Evolutionary conservation across 2,113 vertebrate species (phyloP), one percentile per base, ranked within the genome.

Genomic region (Hyaena hyaena): DNA sequence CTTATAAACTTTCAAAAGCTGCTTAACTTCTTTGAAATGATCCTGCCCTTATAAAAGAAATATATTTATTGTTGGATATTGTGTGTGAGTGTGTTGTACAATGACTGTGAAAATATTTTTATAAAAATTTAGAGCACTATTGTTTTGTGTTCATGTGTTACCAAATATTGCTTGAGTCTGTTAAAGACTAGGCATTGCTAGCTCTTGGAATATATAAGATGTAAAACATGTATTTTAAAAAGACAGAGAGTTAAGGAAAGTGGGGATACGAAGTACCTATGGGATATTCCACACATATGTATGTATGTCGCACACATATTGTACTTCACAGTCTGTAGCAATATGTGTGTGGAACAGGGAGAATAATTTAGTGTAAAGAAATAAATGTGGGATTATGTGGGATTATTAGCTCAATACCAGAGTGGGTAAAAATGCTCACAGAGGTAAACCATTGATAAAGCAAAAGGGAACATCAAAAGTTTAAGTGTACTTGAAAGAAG

Each of bases 41-140:
- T 61, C 26, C 61, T 39, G 28, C 45, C n/a, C 6, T 76, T 93
- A 50, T 63, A 43, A 45, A 53, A 80, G 5, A 90, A 26, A 74
- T 58, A 80, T 6, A 48, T 12, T 87, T 87, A 65, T 39, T 87
- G 11, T 73, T 77, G 26, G 26, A 16, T 4, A 14, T 63, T 92
- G 63, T 66, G 71, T 26, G 35, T 92, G 63, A 61, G 71, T 26
- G 35, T 74, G 16, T 33, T 80, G 39, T 74, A 33, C 28, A 74
- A 93, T 28, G 9, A 80, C 23, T 85, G 5, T 39, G 31, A 91
- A 76, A 93, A 63, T 66, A 23, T 50, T 85, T 76, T 84, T 31
- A 63, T 11, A 50, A 31, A 90, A 66, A 69, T 88, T 68, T 90
- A 76, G 83, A 81, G 31, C 5, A 6, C 31, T 91, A 55, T 66